Conservation (phyloP, 2,113 vertebrate genomes). For the Micronycteris hirsuta region DNA sequence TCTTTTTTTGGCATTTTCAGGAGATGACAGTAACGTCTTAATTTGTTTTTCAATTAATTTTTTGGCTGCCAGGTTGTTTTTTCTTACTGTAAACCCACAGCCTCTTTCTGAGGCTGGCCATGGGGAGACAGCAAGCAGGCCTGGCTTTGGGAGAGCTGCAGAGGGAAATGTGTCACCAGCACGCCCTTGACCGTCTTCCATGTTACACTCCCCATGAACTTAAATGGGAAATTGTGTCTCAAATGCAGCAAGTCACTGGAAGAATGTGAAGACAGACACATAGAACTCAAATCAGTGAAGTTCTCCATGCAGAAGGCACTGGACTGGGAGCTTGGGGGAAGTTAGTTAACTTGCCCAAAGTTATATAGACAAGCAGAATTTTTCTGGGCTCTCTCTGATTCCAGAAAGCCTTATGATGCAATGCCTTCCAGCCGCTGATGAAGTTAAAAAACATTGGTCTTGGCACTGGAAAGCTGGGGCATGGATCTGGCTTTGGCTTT, state of each 20-base stretch:
- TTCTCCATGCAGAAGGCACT: not conserved
- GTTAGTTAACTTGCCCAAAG: not conserved
- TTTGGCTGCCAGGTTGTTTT: slow-evolving; percentile 26
- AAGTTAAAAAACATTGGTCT: not conserved
- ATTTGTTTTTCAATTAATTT: slow-evolving; percentile 54
- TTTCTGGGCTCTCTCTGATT: not conserved
- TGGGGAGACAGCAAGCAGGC: not conserved
- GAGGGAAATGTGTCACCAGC: not conserved
- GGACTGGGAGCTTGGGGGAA: not conserved
- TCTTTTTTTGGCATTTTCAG: not conserved
- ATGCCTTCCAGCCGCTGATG: not conserved
- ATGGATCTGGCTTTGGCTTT: not conserved
- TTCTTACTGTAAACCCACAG: not conserved
- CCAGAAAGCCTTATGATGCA: not conserved
- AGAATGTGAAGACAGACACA: not conserved
- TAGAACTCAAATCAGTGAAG: not conserved
- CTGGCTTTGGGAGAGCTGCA: not conserved
- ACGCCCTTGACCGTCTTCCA: not conserved
- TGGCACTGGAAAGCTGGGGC: not conserved
- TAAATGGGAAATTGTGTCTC: not conserved
- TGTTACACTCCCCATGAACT: not conserved
- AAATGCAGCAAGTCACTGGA: not conserved
- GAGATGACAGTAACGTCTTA: slow-evolving; percentile 38
- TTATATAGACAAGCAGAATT: not conserved
- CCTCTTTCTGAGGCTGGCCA: not conserved